Percentiles rank a stretch among this genome's conserved stretches.
These are phyloP conservation scores for Scaptomyza parva DNA, from an alignment of 2,888 invertebrate genomes.

Conservation along the genomic window DNA sequence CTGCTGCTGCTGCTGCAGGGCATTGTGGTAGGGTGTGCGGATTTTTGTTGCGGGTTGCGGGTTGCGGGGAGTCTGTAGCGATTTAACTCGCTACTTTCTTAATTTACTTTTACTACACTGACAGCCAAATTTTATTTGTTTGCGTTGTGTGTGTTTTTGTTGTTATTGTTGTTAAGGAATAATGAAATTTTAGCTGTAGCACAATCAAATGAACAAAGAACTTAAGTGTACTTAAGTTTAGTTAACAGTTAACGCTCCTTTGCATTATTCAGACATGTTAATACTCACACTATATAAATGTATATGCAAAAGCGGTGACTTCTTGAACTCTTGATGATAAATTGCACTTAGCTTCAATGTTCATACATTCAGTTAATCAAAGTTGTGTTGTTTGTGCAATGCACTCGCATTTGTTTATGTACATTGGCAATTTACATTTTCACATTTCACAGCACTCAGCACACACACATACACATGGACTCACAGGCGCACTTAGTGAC, in stretches of 20 bases:
- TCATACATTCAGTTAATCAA: neutral
- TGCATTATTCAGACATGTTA: slow-evolving; percentile 16
- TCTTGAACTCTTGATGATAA: neutral
- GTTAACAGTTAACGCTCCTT: slow-evolving; percentile 40
- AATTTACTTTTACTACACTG: slow-evolving; percentile 42
- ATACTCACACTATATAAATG: slow-evolving; percentile 46
- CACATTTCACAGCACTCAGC: slow-evolving; percentile 32
- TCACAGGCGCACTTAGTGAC: slow-evolving; percentile 10
- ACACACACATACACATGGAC: slow-evolving; percentile 14
- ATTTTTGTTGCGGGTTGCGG: neutral
- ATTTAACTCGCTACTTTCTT: slow-evolving; percentile 60
- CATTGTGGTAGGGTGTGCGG: slow-evolving; percentile 15
- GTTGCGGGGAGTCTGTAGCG: slow-evolving; percentile 19
- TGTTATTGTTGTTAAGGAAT: slow-evolving; percentile 13
- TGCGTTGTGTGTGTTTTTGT: slow-evolving; percentile 15
- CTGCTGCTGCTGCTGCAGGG: slow-evolving; percentile 43
- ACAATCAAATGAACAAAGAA: neutral
- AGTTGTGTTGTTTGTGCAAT: slow-evolving; percentile 12
- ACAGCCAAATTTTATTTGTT: slow-evolving; percentile 19
- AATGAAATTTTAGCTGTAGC: neutral
- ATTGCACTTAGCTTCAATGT: neutral
- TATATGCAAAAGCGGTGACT: neutral
- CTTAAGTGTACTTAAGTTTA: neutral
- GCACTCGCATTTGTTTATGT: slow-evolving; percentile 27
- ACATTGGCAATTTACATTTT: slow-evolving; percentile 32